These are phyloP conservation scores for Psilopogon haemacephalus DNA, from an alignment of 2,113 vertebrate genomes.

Conservation along the genomic window DNA sequence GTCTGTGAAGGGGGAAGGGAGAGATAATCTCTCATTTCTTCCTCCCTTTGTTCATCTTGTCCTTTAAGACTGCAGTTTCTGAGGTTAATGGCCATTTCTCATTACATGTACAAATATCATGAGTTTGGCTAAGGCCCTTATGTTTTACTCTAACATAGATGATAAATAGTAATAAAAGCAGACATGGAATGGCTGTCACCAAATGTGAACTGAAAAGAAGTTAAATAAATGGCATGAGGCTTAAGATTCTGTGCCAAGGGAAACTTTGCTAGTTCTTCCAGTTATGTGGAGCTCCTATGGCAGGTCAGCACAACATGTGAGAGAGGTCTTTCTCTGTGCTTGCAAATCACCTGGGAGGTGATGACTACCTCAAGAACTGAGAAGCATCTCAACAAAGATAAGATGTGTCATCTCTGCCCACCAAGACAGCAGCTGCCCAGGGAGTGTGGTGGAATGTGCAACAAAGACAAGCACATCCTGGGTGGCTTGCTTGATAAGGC, in stretches of 20 bases:
- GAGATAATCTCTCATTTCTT: slow-evolving; percentile 20
- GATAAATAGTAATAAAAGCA: background rate
- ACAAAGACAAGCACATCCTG: too few relatives aligned
- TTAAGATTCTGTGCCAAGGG: background rate
- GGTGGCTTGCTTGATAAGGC: too few relatives aligned
- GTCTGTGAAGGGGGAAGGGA: background rate
- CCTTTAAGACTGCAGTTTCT: background rate
- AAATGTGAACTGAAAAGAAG: background rate
- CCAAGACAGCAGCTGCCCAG: too few relatives aligned
- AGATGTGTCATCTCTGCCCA: too few relatives aligned
- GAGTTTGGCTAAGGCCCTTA: background rate
- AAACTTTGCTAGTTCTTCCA: background rate
- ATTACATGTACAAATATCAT: fast-evolving
- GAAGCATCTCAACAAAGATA: too few relatives aligned
- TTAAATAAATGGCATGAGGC: background rate
- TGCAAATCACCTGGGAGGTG: too few relatives aligned
- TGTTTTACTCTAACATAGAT: background rate
- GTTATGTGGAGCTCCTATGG: background rate
- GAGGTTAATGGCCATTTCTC: background rate
- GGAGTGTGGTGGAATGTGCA: too few relatives aligned
- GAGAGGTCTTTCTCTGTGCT: too few relatives aligned
- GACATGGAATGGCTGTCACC: background rate
- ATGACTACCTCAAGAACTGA: too few relatives aligned
- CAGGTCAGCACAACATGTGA: background rate
- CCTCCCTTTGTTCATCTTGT: slow-evolving; percentile 38